Percentiles rank a stretch among this genome's conserved stretches.
These are phyloP conservation scores for Apamea monoglypha DNA, from an alignment of 2,888 invertebrate species.

Conservation along the genomic window DNA sequence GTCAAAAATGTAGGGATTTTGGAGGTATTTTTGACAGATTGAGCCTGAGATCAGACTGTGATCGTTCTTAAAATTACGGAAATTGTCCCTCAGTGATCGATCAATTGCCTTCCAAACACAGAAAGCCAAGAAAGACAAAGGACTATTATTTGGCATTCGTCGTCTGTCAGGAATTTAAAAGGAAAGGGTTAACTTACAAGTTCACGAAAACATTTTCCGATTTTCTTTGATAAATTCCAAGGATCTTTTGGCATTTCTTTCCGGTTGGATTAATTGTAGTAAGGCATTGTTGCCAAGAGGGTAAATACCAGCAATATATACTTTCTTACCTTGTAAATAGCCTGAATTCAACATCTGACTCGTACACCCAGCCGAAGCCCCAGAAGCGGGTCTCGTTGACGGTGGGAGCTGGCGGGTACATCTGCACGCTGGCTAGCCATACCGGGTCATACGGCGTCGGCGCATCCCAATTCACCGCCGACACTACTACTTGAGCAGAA, in stretches of 20 bases:
- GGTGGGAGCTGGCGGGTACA: conserved; percentile 74
- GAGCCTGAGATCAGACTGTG: too few species aligned
- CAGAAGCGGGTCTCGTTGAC: conserved; percentile 84
- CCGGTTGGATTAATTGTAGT: not conserved
- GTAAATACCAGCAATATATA: not conserved
- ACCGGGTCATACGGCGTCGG: conserved; percentile 87
- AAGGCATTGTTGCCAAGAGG: not conserved
- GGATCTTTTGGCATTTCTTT: not conserved
- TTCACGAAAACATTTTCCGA: not conserved
- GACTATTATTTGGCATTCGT: not conserved
- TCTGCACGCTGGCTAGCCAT: conserved; percentile 87
- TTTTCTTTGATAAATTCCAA: not conserved
- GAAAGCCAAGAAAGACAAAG: not conserved
- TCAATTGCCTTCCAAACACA: conserved; percentile 2
- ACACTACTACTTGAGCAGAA: conserved; percentile 64
- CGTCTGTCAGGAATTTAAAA: not conserved
- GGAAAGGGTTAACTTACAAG: not conserved
- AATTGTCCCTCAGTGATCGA: not conserved
- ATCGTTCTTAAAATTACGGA: too few species aligned
- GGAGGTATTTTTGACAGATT: too few species aligned
- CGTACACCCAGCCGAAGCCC: conserved; percentile 83
- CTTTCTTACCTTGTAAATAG: conserved; percentile 85
- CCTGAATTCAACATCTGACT: conserved; percentile 86
- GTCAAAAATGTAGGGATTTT: too few species aligned
- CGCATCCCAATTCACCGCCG: conserved; percentile 84